These are phyloP conservation scores for Loxodonta africana DNA, from an alignment of 2,113 vertebrate genomes.

Conservation along the genomic window DNA sequence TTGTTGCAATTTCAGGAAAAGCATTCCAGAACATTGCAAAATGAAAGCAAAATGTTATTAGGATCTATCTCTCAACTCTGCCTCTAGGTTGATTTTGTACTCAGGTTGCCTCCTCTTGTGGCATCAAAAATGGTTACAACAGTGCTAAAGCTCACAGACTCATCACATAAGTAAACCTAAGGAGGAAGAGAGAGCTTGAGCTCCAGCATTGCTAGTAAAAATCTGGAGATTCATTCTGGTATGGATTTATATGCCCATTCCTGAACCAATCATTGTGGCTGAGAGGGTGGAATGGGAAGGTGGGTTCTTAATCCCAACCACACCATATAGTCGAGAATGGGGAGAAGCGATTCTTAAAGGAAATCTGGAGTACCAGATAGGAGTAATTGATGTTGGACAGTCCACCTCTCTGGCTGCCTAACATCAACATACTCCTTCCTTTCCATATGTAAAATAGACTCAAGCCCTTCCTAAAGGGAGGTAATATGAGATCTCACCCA, in stretches of 20 bases:
- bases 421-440: not conserved
- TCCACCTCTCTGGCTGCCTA: not conserved
- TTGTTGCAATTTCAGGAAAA: constrained; percentile 14
- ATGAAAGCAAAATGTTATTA: not conserved
- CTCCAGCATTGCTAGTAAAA: not conserved
- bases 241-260: not conserved
- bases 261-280: not conserved
- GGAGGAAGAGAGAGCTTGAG: not conserved
- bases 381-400: not conserved
- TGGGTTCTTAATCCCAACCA: not conserved
- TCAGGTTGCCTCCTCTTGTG: not conserved
- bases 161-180: not conserved
- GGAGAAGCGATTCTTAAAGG: not conserved
- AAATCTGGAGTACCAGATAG: not conserved
- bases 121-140: not conserved
- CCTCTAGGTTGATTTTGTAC: not conserved
- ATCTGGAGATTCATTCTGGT: not conserved
- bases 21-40: not conserved
- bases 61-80: not conserved
- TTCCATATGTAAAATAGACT: not conserved
- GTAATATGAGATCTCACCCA: not conserved
- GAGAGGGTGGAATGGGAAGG: not conserved
- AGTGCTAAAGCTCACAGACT: not conserved
- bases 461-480: not conserved
- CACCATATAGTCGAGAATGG: not conserved